Base-by-base conservation (phyloP, 2,888 invertebrate species). In the Unio pictorum region DNA sequence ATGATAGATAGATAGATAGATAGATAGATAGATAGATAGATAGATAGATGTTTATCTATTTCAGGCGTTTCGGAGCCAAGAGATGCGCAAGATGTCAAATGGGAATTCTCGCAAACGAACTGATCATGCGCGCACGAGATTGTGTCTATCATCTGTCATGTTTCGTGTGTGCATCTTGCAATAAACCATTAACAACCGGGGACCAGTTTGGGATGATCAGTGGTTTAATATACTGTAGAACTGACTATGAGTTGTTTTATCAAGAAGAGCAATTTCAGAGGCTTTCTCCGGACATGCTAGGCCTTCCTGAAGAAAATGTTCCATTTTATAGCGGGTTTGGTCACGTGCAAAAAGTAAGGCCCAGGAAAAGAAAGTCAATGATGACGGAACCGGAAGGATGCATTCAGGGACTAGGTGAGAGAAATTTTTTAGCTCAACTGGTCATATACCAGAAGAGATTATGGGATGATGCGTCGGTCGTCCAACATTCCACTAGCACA, bases 201-300 rank as follows among this genome's bases (percentile, higher is more conserved):
- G 97, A 97, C 87, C 95, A 95, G 83, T 97, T 96, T 90, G 96
- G 96, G 55, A 94, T 97, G 93, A 92, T 95, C 75, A 95, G 95
- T 79, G 94, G 94, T 66, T 92, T 95, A 74, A 93, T 96, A 64
- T 94, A 96, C 89, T 97, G 97, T 92, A 94, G 95, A 92, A 92
- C 93, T 55, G 94, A 94, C 90, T 94, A 93, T 90, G 94, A 94
- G 89, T 90, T 93, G 80, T 90, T 94, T 66, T 77, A 84, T 67
- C 87, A 87, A 68, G 85, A 81, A 34, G 84, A 84, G 23, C 83
- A 76, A 69, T 71, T 71, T 78, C 79, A 73, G 34, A 78, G 73
- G 59, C 67, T 83, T 74, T 75, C 79, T 63, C 79, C 81, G 17
- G 80, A 76, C 64, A 62, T 79, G 55, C 76, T 69, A 11, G 74